Evolutionary conservation across 1,140 invertebrate genomes (phyloP), one percentile per base, ranked within the genome.

Genomic region (Amyelois transitella): DNA sequence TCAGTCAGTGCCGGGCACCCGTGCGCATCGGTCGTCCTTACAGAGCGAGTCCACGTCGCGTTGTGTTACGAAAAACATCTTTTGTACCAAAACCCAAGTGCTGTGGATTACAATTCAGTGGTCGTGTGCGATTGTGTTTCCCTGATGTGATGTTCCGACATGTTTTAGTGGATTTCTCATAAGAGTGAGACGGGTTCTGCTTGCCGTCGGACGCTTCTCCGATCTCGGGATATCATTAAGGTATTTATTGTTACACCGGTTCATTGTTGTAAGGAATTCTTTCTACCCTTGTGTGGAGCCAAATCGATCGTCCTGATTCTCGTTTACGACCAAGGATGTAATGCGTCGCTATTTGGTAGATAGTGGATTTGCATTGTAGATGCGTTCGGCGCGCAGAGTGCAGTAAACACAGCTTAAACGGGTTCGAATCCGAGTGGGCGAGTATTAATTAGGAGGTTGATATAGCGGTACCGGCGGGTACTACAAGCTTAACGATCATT

Each of bases 221-320:
- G 75, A 77, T 83, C 84, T 77, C 76, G 73, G 82, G 84, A 86
- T 87, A 87, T 84, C 85, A 88, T 86, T 88, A 88, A 88, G 85
- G 85, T 88, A 88, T 87, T 86, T 87, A 86, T 86, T 86, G 85
- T 88, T 78, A 85, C 80, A 84, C 76, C 75, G 76, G 70, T 69
- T 83, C 78, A 88, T 88, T 86, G 82, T 85, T 86, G 73, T 81
- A 81, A 84, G 79, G 72, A 79, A 81, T 84, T 86, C 74, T 84
- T 86, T 84, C 75, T 69, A 65, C 63, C 69, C 73, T 72, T 65
- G 72, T 81, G 73, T 77, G 58, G 58, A 81, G 79, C 79, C 84
- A 62, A 81, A 84, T 87, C 84, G 79, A 85, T 85, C 77, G 80
- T 69, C 70, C 61, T 51, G 71, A 74, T 65, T 76, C 54, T 72